phyloP scores from a whole-genome alignment of 2,888 invertebrate species.

The Muschampia plurimacula region DNA sequence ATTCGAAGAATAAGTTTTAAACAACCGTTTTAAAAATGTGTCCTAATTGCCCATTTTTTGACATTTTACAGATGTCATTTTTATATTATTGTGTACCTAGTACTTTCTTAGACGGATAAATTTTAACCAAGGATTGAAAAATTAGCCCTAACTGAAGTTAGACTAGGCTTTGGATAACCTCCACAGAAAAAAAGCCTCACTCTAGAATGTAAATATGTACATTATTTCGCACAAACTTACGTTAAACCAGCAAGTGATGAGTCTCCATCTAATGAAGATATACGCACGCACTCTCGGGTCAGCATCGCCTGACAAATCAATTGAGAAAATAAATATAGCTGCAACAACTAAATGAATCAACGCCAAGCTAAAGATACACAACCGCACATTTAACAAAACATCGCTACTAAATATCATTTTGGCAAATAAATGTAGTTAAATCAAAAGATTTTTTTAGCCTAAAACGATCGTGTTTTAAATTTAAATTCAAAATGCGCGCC shows the following conservation, averaged over 20 bases:
- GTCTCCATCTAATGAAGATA: constrained; percentile 53
- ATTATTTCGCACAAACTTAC: constrained; percentile 51
- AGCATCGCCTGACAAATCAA: constrained; percentile 58
- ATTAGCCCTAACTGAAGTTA: too few relatives aligned
- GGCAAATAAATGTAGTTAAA: not conserved
- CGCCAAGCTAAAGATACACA: constrained; percentile 47
- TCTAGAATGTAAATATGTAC: not conserved
- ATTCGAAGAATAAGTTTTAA: too few relatives aligned
- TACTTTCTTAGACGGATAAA: too few relatives aligned
- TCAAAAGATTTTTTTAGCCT: not conserved
- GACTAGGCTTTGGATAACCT: too few relatives aligned
- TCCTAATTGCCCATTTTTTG: too few relatives aligned
- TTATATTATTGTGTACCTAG: too few relatives aligned
- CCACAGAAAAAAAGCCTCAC: too few relatives aligned
- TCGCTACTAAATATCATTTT: constrained; percentile 38
- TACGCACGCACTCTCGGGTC: constrained; percentile 56
- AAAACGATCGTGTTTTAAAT: constrained; percentile 6
- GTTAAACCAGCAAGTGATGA: constrained; percentile 65
- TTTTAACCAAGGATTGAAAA: too few relatives aligned
- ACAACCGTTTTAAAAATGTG: too few relatives aligned
- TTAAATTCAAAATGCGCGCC: constrained; percentile 17
- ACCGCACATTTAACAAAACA: constrained; percentile 42
- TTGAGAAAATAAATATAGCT: constrained; percentile 52
- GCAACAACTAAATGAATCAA: constrained; percentile 53
- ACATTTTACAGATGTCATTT: too few relatives aligned